Percentiles rank a stretch among this genome's conserved stretches.
Evolutionary conservation across 1,140 invertebrate genomes (phyloP).

Genomic region (Liolophura sinensis): DNA sequence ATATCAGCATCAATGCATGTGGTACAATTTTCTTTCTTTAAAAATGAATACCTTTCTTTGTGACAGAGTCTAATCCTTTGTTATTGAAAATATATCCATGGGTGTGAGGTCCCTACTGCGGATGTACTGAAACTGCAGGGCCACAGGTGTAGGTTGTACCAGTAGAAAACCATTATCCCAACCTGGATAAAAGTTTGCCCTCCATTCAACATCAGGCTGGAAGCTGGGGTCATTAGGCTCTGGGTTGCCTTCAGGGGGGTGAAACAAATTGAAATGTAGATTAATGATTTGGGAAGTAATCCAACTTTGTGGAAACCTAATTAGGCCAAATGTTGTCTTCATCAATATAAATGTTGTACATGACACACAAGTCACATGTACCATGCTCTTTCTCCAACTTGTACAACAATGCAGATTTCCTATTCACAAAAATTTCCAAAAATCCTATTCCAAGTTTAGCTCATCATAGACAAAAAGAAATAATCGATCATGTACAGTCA

Average conservation of each 20-base stretch:
- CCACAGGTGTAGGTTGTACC: conserved; percentile 10
- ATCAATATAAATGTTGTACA: background rate
- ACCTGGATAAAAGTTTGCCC: conserved; percentile 9
- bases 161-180: conserved; percentile 18
- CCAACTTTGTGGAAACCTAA: background rate
- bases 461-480: no score
- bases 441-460: no score
- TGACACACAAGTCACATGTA: background rate
- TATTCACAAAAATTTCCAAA: no score
- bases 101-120: conserved; percentile 12
- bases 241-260: conserved; percentile 17
- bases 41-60: no score
- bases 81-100: conserved; percentile 21
- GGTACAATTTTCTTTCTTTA: no score
- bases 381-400: background rate
- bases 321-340: background rate
- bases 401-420: no score
- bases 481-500: no score
- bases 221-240: conserved; percentile 22
- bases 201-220: conserved; percentile 11
- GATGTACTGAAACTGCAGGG: conserved; percentile 19
- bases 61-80: no score
- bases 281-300: background rate
- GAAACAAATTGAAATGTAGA: background rate
- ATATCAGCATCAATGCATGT: no score